phyloP scores from a whole-genome alignment of 1,140 invertebrate genomes.

The Arctopsyche grandis region DNA sequence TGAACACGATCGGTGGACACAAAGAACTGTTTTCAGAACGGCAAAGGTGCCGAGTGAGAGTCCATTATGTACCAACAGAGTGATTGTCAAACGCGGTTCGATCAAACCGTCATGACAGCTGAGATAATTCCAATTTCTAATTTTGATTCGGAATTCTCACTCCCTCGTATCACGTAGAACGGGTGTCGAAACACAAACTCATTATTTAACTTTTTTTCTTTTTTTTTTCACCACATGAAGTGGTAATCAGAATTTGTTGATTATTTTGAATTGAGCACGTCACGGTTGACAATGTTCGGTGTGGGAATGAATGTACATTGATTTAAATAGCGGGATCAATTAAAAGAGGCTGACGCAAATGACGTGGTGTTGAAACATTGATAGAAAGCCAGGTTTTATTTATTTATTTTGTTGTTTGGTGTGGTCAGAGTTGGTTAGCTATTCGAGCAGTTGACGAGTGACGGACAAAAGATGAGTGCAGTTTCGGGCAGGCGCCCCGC shows the following conservation, averaged over 20 bases:
- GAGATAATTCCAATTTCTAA: slow-evolving; percentile 16
- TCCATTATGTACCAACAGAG: not conserved
- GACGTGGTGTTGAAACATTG: slow-evolving; percentile 20
- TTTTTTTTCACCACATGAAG: not conserved
- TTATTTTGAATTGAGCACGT: not conserved
- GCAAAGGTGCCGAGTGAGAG: slow-evolving; percentile 9
- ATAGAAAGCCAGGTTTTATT: not conserved
- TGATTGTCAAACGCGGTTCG: not conserved
- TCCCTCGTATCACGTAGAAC: not conserved
- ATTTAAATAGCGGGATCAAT: too few relatives aligned
- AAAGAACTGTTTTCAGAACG: slow-evolving; percentile 26
- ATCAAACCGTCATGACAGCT: not conserved
- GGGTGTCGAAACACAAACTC: slow-evolving; percentile 8
- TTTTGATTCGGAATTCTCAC: not conserved
- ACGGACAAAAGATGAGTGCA: slow-evolving; percentile 31
- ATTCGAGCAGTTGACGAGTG: slow-evolving; percentile 35
- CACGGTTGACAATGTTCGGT: not conserved
- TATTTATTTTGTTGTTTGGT: not conserved
- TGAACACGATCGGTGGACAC: not conserved
- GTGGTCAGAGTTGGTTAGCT: slow-evolving; percentile 14
- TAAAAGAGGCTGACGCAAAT: not conserved
- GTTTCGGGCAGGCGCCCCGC: slow-evolving; percentile 10
- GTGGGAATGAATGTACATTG: not conserved
- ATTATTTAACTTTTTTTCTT: not conserved
- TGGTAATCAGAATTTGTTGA: not conserved